A percentile compares a stretch with the other conserved stretches of the same genome.
phyloP scores from a whole-genome alignment of 2,888 invertebrate species.

The Bruchidius siliquastri region DNA sequence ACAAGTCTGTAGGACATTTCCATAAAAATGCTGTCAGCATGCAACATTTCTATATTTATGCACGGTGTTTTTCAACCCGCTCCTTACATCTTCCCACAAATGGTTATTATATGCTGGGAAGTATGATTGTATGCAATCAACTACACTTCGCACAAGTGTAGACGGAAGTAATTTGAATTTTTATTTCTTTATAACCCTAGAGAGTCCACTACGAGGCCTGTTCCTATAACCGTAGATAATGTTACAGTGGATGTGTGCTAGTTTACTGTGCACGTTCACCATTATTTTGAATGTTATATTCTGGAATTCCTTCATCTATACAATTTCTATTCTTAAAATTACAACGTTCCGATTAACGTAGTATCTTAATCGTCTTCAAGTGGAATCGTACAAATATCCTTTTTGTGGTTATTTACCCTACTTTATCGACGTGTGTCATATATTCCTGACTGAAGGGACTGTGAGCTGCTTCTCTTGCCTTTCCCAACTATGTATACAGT shows the following conservation, averaged over 20 bases:
- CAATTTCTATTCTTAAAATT: too few species aligned
- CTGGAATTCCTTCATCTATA: too few species aligned
- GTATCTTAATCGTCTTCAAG: too few species aligned
- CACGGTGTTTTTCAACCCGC: neutral
- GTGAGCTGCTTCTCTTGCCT: too few species aligned
- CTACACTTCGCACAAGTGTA: neutral
- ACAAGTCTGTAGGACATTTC: neutral
- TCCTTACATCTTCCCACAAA: neutral
- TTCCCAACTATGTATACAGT: too few species aligned
- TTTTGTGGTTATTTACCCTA: too few species aligned
- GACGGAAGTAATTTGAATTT: neutral
- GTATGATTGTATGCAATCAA: neutral
- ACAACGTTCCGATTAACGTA: too few species aligned
- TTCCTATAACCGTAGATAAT: neutral
- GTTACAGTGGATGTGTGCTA: neutral
- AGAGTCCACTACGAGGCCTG: neutral
- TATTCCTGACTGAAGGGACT: too few species aligned
- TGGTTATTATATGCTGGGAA: neutral
- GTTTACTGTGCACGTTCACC: too few species aligned
- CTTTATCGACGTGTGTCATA: too few species aligned
- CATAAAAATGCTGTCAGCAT: neutral
- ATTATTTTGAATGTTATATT: too few species aligned
- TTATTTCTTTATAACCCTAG: neutral
- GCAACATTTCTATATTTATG: neutral
- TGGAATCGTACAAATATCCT: too few species aligned